These are phyloP conservation scores for Acanthochromis polyacanthus DNA, from an alignment of 2,113 vertebrate species.

Conservation along the genomic window DNA sequence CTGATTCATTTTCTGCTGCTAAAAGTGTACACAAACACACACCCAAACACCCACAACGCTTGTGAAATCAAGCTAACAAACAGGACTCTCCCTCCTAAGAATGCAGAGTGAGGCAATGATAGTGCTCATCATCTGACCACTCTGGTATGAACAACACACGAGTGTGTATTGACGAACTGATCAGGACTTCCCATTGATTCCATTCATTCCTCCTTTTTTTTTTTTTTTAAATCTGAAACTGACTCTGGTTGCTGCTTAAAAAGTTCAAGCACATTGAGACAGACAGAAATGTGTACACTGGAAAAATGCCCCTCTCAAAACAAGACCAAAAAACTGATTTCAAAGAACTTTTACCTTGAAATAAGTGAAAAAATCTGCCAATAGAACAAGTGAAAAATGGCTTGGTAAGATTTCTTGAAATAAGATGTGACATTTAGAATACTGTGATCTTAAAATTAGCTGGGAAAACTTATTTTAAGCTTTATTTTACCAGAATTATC, in stretches of 20 bases:
- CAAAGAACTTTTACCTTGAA: no score
- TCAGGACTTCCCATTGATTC: constrained; percentile 16
- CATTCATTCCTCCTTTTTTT: constrained; percentile 17
- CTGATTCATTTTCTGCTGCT: constrained; percentile 31
- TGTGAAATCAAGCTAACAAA: constrained; percentile 35
- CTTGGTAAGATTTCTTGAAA: no score
- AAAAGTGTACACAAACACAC: constrained; percentile 27
- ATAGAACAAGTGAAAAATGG: no score
- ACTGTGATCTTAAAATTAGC: no score
- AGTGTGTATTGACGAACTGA: constrained; percentile 1
- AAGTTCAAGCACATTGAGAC: neutral
- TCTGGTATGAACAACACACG: constrained; percentile 5
- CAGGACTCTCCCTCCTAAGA: constrained; percentile 17
- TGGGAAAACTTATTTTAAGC: no score
- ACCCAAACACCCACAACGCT: constrained; percentile 31
- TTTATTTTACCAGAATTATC: no score
- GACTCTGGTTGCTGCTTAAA: neutral
- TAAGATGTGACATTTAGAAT: no score
- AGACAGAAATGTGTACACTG: no score
- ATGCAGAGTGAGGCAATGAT: neutral
- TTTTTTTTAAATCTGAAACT: neutral
- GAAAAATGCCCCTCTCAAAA: no score
- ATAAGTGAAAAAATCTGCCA: no score
- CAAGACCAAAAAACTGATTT: no score
- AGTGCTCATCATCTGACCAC: constrained; percentile 1